Base-by-base conservation (phyloP, 2,797 vertebrate genomes). In the Notoglanidium macrostoma region DNA sequence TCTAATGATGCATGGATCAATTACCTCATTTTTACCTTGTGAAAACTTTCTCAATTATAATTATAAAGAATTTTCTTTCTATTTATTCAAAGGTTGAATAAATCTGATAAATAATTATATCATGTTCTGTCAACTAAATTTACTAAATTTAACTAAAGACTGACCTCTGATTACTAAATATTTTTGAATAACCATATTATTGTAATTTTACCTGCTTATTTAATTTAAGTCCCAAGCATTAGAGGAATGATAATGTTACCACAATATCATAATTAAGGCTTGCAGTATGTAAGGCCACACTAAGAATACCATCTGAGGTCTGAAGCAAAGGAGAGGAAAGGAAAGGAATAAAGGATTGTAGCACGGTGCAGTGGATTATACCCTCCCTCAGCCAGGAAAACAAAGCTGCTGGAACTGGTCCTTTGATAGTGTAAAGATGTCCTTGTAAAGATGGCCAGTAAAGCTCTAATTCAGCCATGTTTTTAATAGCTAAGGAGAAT, bases 341-440 rank as follows among this genome's bases (percentile, higher is more conserved):
- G 70, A 73, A 51, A 32, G 26, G 12, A 55, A 44, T 3, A 12
- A 55, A 10, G 21, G 7, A 55, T 51, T 51, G 40, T 29, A 29
- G n/a, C 23, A 32, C 7, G 55, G 1, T 32, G n/a, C 23, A 49
- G 44, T n/a, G 26, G 46, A 55, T 19, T 54, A 77, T 7, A 55
- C 29, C 23, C 23, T 23, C 17, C 54, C 10, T 57, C 19, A 57
- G 19, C 10, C 17, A 73, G 87, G 85, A 82, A 87, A 90, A 84
- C 55, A 90, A 88, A 89, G 76, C 84, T 91, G 46, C 87, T 92
- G 89, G 88, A 74, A 76, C 92, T 94, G 88, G 89, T 76, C 81
- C 85, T 86, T 86, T 90, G 88, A 83, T 87, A 89, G 87, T 40
- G 35, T 40, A 40, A 40, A 40, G 35, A 40, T 78, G 84, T 68